A percentile compares a stretch with the other conserved stretches of the same genome.
These are phyloP conservation scores for Macrocentrus cingulum DNA, from an alignment of 1,140 invertebrate genomes.

Conservation along the genomic window DNA sequence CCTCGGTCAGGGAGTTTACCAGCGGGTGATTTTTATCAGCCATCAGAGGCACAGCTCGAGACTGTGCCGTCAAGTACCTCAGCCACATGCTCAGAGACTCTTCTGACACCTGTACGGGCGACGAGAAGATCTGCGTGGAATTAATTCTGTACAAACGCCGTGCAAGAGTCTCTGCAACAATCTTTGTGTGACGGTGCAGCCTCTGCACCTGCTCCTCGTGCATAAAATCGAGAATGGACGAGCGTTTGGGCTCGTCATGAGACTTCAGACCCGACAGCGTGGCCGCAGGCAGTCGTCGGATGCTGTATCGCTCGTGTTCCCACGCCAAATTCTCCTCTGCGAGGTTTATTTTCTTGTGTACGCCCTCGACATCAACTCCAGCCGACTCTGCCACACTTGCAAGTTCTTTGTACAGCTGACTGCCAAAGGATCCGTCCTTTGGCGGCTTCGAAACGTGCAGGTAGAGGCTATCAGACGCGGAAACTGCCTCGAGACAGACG, in stretches of 20 bases:
- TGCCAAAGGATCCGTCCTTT: slow-evolving; percentile 77
- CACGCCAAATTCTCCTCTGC: slow-evolving; percentile 90
- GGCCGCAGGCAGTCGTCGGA: slow-evolving; percentile 86
- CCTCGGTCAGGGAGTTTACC: slow-evolving; percentile 69
- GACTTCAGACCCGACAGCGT: slow-evolving; percentile 82
- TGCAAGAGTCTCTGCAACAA: slow-evolving; percentile 82
- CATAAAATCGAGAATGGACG: slow-evolving; percentile 67
- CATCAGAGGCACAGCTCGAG: slow-evolving; percentile 74
- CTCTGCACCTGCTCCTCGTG: slow-evolving; percentile 64
- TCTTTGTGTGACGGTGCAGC: slow-evolving; percentile 71
- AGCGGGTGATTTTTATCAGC: slow-evolving; percentile 68
- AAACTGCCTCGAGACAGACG: slow-evolving; percentile 86
- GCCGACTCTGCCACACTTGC: slow-evolving; percentile 62
- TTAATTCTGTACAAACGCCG: slow-evolving; percentile 84
- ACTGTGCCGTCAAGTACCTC: slow-evolving; percentile 70
- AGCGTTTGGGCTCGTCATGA: slow-evolving; percentile 63
- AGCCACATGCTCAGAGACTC: slow-evolving; percentile 74
- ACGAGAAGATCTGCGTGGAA: slow-evolving; percentile 67
- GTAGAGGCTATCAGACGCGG: slow-evolving; percentile 65
- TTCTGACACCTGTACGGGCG: slow-evolving; percentile 71
- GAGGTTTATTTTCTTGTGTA: slow-evolving; percentile 98
- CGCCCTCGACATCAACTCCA: slow-evolving; percentile 68
- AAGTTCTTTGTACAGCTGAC: slow-evolving; percentile 71
- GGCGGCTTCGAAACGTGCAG: slow-evolving; percentile 97
- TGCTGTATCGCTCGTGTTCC: slow-evolving; percentile 97